Evolutionary conservation across 2,888 invertebrate genomes (phyloP), one percentile per base, ranked within the genome.

Genomic region (Diaperis boleti): DNA sequence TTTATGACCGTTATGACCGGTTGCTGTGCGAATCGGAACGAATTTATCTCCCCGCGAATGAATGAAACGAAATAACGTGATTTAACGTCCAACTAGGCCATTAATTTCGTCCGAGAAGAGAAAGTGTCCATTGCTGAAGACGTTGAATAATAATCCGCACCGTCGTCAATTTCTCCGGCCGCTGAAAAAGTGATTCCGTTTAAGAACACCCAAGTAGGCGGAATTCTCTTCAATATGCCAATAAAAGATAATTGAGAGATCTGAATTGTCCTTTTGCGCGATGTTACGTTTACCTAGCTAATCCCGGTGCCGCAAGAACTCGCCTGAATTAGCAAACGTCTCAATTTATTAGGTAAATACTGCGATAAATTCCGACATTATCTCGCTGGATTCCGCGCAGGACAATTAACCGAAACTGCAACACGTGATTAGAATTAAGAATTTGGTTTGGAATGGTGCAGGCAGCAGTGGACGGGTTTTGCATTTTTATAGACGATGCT

Each of bases 291-390:
- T 8, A 5, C 3, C n/a, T 35, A 35, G 22, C 26, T 41, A 54
- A 54, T 39, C 41, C 55, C 3, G 31, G 17, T 17, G 42, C 13
- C 31, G 20, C 42, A 54, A 54, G 41, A 54, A 54, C 29, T 55
- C 14, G 26, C 29, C 41, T 31, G 41, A 55, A 45, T 45, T 45
- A 18, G 55, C 41, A 33, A 55, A 42, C 42, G 55, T 42, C 55
- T 55, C 42, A 42, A 55, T 55, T 55, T 55, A 55, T 55, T 55
- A 55, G 26, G 55, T 42, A 55, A 55, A 55, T 55, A 55, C 55
- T 13, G 8, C 55, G 8, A 55, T 55, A 55, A 55, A 55, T 55
- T 20, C 42, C 13, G 10, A 42, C 20, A 55, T 55, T 55, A 55
- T 55, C 55, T 41, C 42, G 11, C 18, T 13, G 42, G 41, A 55